Base-by-base conservation (phyloP, 1,140 invertebrate genomes). In the Aphidius ervi region DNA sequence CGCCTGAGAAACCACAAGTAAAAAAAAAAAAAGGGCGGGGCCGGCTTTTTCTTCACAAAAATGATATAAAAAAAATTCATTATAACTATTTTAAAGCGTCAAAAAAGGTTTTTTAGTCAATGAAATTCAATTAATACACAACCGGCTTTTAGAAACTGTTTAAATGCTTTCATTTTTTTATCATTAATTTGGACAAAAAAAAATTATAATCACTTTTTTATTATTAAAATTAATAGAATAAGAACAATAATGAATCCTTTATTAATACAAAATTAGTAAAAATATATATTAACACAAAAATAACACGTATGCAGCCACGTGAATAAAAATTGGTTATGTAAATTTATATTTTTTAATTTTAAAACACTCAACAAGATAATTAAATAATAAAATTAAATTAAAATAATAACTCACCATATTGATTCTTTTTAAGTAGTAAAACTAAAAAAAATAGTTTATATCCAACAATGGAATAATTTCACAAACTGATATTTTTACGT, bases 401-500 rank as follows among this genome's bases (percentile, higher is more conserved):
- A 31, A 31, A 4, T 31, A 31, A 31, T 31, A 31, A 31, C 23
- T 31, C 4, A 31, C 23, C 23, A 31, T 31, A 31, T 31, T 31
- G 23, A 31, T 31, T 31, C 4, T 31, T 31, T 31, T 31, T 31
- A 16, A 16, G 16, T 16, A 16, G 16, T 16, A 31, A 31, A 31
- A 31, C 2, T 31, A 31, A 31, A 31, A 31, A 31, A 31, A 31
- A 4, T 31, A 31, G 23, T 31, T 31, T 31, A 31, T 31, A 31
- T 31, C 23, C 23, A 31, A 31, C 2, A 31, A 31, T 31, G 23
- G 46, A 49, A 43, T 49, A 6, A 31, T 47, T 39, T 10, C 10
- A n/a, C 41, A 50, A 47, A 46, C 37, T 59, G 41, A 49, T 40
- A 47, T 48, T 31, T 46, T 59, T 59, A 31, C 23, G 23, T 31